Conservation (phyloP, 2,888 invertebrate genomes). For the Eilema caniola region DNA sequence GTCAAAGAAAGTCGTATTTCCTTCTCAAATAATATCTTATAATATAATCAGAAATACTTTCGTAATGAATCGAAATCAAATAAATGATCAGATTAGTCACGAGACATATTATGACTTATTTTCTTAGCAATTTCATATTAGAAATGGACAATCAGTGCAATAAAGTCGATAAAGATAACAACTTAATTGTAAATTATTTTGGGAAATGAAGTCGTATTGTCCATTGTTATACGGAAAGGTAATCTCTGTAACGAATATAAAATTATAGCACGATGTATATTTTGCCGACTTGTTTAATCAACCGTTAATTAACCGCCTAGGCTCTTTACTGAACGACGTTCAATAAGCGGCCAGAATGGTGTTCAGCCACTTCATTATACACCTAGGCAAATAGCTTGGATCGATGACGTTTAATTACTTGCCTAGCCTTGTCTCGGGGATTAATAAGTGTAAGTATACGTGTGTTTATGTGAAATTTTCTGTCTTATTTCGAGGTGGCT, state of each 20-base stretch:
- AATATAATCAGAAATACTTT: slow-evolving; percentile 13
- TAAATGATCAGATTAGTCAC: slow-evolving; percentile 35
- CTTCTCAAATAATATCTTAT: slow-evolving; percentile 15
- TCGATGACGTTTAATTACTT: too few species aligned
- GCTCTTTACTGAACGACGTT: too few species aligned
- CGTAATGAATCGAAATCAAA: slow-evolving; percentile 16
- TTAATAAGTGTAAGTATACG: too few species aligned
- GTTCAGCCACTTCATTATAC: too few species aligned
- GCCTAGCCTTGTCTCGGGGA: too few species aligned
- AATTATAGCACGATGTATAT: background rate
- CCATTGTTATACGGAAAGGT: slow-evolving; percentile 18
- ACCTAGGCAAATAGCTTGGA: too few species aligned
- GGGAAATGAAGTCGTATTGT: slow-evolving; percentile 17
- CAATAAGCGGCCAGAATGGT: too few species aligned
- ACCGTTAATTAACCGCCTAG: too few species aligned
- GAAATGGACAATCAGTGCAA: slow-evolving; percentile 24
- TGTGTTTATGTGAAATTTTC: too few species aligned
- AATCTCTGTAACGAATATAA: background rate
- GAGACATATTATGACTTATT: slow-evolving; percentile 25
- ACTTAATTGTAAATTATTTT: slow-evolving; percentile 31
- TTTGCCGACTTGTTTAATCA: too few species aligned
- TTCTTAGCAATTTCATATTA: slow-evolving; percentile 19
- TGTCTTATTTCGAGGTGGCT: too few species aligned
- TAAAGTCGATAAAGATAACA: slow-evolving; percentile 26
- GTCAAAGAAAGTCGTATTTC: slow-evolving; percentile 14